Conservation (phyloP, 2,113 vertebrate genomes). For the Malurus melanocephalus region DNA sequence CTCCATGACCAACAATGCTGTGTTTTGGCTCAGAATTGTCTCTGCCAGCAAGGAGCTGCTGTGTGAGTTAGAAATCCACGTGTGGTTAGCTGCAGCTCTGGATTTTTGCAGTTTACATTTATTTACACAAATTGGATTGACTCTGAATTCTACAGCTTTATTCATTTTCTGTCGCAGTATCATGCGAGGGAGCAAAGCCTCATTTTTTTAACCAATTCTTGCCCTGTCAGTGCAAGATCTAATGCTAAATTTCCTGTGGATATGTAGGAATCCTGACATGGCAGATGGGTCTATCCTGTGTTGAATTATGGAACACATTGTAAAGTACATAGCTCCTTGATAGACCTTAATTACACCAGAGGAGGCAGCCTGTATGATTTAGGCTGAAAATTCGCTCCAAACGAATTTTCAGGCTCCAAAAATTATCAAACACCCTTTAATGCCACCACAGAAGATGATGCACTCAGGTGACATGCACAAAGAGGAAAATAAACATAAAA, state of each 20-base stretch:
- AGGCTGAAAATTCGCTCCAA: neutral
- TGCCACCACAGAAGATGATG: neutral
- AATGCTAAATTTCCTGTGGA: neutral
- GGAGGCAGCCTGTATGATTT: conserved; percentile 40
- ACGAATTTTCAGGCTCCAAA: neutral
- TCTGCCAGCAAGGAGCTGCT: neutral
- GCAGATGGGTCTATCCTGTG: neutral
- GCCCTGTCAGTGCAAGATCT: neutral
- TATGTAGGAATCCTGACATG: neutral
- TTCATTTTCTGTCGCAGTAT: neutral
- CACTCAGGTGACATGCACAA: neutral
- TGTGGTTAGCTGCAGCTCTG: neutral
- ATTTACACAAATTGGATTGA: neutral
- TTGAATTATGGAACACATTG: conserved; percentile 14
- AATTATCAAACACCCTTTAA: neutral
- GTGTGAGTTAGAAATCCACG: neutral
- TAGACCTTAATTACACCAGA: conserved; percentile 32
- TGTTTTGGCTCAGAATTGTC: conserved; percentile 14
- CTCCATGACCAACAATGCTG: neutral
- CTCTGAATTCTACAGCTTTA: neutral
- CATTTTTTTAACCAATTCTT: neutral
- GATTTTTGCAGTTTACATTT: neutral
- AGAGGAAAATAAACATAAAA: neutral
- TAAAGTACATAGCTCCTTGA: neutral
- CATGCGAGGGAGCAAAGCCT: neutral